Conservation (phyloP, 2,113 vertebrate species). For the Hoplias malabaricus region DNA sequence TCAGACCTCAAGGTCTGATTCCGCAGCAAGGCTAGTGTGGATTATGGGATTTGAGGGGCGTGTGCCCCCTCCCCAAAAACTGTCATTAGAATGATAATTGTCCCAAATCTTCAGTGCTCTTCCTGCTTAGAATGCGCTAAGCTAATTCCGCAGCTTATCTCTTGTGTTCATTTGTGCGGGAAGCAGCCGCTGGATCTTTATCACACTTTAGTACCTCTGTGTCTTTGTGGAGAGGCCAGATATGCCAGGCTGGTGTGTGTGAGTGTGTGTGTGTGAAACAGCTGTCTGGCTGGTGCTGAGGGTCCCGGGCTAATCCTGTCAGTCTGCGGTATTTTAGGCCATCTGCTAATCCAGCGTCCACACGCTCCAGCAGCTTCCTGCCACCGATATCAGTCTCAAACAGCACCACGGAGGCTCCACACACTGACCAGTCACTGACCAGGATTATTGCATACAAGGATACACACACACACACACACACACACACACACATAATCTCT, state of each 20-base stretch:
- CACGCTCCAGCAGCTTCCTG: not conserved
- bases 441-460: conserved; percentile 34
- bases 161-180: conserved; percentile 18
- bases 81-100: conserved; percentile 43
- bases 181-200: conserved; percentile 43
- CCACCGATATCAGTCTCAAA: conserved; percentile 6
- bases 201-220: conserved; percentile 25
- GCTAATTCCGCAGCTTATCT: conserved; percentile 50
- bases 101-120: conserved; percentile 7
- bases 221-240: conserved; percentile 39
- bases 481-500: conserved; percentile 5
- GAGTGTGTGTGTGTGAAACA: conserved; percentile 1
- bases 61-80: conserved; percentile 36
- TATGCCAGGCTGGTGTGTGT: not conserved
- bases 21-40: conserved; percentile 18
- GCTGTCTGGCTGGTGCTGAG: conserved; percentile 21
- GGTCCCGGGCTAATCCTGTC: conserved; percentile 45
- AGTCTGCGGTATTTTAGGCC: conserved; percentile 39
- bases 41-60: conserved; percentile 36
- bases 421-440: conserved; percentile 18
- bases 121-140: conserved; percentile 24
- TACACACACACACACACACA: not conserved
- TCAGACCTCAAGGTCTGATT: conserved; percentile 28
- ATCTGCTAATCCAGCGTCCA: conserved; percentile 40
- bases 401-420: conserved; percentile 1